phyloP scores from a whole-genome alignment of 2,797 vertebrate genomes.

The Oreochromis mossambicus region DNA sequence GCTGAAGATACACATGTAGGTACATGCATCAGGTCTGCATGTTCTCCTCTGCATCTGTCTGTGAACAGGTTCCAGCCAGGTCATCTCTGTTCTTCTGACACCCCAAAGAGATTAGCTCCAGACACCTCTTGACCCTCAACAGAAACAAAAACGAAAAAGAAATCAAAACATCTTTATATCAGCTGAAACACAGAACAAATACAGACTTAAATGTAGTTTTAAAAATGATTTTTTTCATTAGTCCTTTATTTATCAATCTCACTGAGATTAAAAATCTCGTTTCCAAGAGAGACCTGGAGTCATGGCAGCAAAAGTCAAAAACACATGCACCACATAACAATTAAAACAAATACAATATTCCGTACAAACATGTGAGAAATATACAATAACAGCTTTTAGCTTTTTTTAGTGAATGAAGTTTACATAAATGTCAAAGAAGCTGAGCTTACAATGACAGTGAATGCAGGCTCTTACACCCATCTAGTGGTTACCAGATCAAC shows the following conservation, averaged over 20 bases:
- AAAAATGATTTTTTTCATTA: accelerated
- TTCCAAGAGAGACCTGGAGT: background rate
- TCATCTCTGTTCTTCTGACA: background rate
- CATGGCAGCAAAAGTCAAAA: background rate
- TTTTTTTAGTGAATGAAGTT: background rate
- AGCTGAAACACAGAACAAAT: background rate
- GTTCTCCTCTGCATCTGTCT: background rate
- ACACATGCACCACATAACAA: accelerated
- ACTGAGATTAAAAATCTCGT: accelerated
- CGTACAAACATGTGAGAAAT: background rate
- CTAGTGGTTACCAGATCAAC: constrained; percentile 36
- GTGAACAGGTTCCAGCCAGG: background rate
- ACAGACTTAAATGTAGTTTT: background rate
- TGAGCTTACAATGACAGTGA: background rate
- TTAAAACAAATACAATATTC: background rate
- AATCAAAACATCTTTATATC: background rate
- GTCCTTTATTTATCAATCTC: background rate
- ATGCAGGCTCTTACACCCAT: constrained; percentile 44
- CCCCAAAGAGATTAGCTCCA: background rate
- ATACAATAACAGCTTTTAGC: background rate
- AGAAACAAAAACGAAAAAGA: background rate
- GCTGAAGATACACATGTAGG: background rate
- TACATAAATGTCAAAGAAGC: background rate
- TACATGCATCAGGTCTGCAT: background rate
- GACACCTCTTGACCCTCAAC: background rate